These are phyloP conservation scores for Oncorhynchus kisutch DNA, from an alignment of 2,113 vertebrate genomes.

Conservation along the genomic window DNA sequence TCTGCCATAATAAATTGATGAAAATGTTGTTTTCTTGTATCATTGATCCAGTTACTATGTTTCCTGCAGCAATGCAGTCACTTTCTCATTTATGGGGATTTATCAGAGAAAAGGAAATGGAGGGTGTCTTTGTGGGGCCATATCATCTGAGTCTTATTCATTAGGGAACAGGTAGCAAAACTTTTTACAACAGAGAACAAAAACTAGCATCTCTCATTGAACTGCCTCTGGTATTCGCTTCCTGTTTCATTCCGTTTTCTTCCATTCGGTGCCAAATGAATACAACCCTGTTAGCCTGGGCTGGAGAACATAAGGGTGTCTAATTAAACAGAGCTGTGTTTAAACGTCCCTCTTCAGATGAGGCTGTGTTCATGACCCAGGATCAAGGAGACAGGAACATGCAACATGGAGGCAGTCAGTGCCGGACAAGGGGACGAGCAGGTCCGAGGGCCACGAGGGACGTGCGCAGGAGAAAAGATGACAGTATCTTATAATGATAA, in stretches of 20 bases:
- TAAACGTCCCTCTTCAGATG: constrained; percentile 61
- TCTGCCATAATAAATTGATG: background rate
- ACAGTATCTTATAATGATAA: no score
- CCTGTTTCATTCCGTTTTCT: background rate
- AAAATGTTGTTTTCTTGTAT: constrained; percentile 11
- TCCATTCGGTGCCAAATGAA: no score
- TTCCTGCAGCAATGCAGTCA: constrained; percentile 4
- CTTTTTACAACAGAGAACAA: no score
- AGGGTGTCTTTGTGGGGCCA: background rate
- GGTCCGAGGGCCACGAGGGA: constrained; percentile 40
- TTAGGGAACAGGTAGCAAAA: no score
- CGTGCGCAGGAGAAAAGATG: constrained; percentile 11
- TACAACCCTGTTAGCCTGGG: constrained; percentile 47
- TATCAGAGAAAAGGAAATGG: background rate
- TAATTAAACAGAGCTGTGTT: constrained; percentile 63
- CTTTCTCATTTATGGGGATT: background rate
- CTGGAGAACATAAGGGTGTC: constrained; percentile 59
- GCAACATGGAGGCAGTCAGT: constrained; percentile 32
- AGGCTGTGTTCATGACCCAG: constrained; percentile 59
- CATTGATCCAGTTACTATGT: constrained; percentile 16
- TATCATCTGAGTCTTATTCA: background rate
- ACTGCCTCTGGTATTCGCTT: no score
- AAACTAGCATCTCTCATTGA: no score
- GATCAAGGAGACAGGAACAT: constrained; percentile 62
- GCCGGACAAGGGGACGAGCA: constrained; percentile 44